These are phyloP conservation scores for Agrochola macilenta DNA, from an alignment of 2,888 invertebrate genomes.

Conservation along the genomic window DNA sequence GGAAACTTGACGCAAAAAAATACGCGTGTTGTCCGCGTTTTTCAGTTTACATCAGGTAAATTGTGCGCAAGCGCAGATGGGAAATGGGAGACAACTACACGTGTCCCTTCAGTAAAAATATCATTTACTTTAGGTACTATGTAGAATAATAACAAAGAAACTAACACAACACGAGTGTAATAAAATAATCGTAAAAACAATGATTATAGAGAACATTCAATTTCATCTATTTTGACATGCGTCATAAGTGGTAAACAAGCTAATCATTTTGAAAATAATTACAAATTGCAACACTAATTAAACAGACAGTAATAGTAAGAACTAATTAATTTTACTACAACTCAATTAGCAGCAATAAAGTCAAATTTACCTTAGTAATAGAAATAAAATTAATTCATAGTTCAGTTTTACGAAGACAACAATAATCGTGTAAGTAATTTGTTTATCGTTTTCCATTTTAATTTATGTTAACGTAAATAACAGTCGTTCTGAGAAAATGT, in stretches of 20 bases:
- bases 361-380: constrained; percentile 2
- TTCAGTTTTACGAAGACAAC: constrained; percentile 3
- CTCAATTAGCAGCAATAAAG: not conserved
- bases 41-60: not conserved
- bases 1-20: not conserved
- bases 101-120: no score
- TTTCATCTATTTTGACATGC: not conserved
- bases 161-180: not conserved
- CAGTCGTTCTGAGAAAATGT: constrained; percentile 32
- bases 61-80: not conserved
- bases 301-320: not conserved
- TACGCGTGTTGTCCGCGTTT: not conserved
- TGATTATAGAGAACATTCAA: rapidly evolving
- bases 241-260: not conserved
- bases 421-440: constrained; percentile 12
- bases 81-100: not conserved
- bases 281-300: not conserved
- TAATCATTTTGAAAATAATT: constrained; percentile 8
- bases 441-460: constrained; percentile 36
- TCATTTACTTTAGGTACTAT: not conserved
- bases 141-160: not conserved
- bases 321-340: not conserved
- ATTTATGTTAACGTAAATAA: constrained; percentile 42
- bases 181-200: constrained; percentile 2
- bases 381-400: not conserved